Evolutionary conservation across 2,113 vertebrate genomes (phyloP).

Genomic region (Rostratula benghalensis): DNA sequence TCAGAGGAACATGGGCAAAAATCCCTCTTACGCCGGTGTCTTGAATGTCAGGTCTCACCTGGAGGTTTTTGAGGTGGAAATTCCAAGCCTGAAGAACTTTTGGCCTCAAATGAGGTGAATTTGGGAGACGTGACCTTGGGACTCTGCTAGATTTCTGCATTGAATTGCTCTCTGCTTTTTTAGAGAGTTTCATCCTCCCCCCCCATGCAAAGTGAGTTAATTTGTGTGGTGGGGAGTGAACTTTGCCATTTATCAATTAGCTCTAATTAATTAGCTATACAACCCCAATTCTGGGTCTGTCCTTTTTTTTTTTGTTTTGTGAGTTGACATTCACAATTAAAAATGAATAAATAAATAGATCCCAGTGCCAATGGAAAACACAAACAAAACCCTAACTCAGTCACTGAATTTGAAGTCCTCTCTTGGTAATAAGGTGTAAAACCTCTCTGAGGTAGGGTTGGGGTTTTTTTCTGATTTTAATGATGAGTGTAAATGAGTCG

Average conservation of each 20-base stretch:
- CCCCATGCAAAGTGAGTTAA: neutral
- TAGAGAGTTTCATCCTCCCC: neutral
- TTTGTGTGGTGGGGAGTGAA: neutral
- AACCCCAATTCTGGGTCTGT: neutral
- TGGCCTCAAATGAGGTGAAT: neutral
- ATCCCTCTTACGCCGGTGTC: too few relatives aligned
- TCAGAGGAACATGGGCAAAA: neutral
- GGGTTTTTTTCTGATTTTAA: neutral
- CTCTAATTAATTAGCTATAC: neutral
- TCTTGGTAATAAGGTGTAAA: neutral
- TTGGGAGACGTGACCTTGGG: neutral
- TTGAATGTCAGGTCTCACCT: neutral
- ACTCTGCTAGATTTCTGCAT: neutral
- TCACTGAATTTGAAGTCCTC: neutral
- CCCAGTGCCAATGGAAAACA: neutral
- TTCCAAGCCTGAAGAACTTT: neutral
- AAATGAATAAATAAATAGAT: neutral
- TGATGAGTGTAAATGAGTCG: neutral
- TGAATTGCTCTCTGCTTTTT: neutral
- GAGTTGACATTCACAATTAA: neutral
- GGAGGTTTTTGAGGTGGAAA: neutral
- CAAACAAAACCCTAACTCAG: neutral
- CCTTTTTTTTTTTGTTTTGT: neutral
- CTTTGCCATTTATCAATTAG: neutral
- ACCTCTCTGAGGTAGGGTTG: neutral